Conservation (phyloP, 2,888 invertebrate genomes). For the Colostygia pectinataria region DNA sequence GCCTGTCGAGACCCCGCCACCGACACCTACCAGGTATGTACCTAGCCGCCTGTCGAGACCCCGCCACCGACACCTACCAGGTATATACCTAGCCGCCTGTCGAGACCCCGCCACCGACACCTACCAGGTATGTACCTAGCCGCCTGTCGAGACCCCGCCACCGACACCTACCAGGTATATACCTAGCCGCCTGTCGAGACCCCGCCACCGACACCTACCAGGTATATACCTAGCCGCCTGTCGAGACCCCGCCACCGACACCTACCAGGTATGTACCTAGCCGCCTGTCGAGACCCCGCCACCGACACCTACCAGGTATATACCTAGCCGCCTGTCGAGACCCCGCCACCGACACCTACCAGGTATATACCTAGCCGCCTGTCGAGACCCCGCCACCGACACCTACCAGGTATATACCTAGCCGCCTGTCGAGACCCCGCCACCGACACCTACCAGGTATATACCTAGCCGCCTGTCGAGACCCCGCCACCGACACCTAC, state of each 20-base stretch:
- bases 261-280: no score
- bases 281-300: slow-evolving; percentile 95
- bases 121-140: slow-evolving; percentile 90
- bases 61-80: no score
- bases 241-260: slow-evolving; percentile 93
- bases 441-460: no score
- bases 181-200: slow-evolving; percentile 96
- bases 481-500: slow-evolving; percentile 94
- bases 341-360: slow-evolving; percentile 89
- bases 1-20: slow-evolving; percentile 95
- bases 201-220: slow-evolving; percentile 95
- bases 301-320: slow-evolving; percentile 93
- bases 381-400: slow-evolving; percentile 94
- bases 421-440: slow-evolving; percentile 96
- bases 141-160: slow-evolving; percentile 94
- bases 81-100: slow-evolving; percentile 95
- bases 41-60: slow-evolving; percentile 95
- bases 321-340: slow-evolving; percentile 96
- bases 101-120: slow-evolving; percentile 95
- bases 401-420: slow-evolving; percentile 90
- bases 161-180: no score
- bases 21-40: slow-evolving; percentile 92
- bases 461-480: slow-evolving; percentile 96
- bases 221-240: slow-evolving; percentile 90
- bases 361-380: slow-evolving; percentile 95